Evolutionary conservation across 64 coral and sea anemone genomes (phyloP), one percentile per base, ranked within the genome.

Genomic region (Stichodactyla mertensii): DNA sequence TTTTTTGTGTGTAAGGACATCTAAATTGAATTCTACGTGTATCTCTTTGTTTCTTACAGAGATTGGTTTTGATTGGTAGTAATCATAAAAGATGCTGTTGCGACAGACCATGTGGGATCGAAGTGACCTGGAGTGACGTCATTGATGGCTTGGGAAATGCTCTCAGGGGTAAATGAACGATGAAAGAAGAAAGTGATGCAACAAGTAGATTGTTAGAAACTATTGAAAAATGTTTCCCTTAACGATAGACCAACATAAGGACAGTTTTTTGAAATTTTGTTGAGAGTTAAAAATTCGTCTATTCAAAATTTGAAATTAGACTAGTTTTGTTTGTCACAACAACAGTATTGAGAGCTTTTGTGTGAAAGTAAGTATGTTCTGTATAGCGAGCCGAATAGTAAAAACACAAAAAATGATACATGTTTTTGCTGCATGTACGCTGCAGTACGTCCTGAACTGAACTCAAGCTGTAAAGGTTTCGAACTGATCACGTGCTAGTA

Each of bases 1-100:
- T 31, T 71, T 58, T 58, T 45, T 45, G 18, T 74, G 69, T 36
- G 69, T 74, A 74, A 74, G 24, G 69, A 74, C 69, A 74, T 74
- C 69, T 74, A 23, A 74, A 74, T 74, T 74, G 69, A 74, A 74
- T 27, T 74, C 24, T 31, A 74, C 69, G 69, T 74, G 69, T 74
- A 74, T 74, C 69, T 74, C 69, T 26, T 23, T 58, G 56, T 74
- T 74, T 27, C 10, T 74, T 74, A 10, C 27, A 74, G 69, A 74
- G 69, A 74, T 74, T 74, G 69, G 10, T 12, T 45, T 74, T 74
- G 10, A 31, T 74, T 74, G 10, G 24, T 74, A 74, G 23, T 10
- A 74, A 74, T 74, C 24, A 74, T 27, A 74, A 27, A 74, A 7
- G 69, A 74, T 74, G 69, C 69, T 74, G 69, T 27, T 74, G n/a